Percentiles rank a stretch among this genome's conserved stretches.
Evolutionary conservation across 2,113 vertebrate species (phyloP).

Genomic region (Anser brachyrhynchus): DNA sequence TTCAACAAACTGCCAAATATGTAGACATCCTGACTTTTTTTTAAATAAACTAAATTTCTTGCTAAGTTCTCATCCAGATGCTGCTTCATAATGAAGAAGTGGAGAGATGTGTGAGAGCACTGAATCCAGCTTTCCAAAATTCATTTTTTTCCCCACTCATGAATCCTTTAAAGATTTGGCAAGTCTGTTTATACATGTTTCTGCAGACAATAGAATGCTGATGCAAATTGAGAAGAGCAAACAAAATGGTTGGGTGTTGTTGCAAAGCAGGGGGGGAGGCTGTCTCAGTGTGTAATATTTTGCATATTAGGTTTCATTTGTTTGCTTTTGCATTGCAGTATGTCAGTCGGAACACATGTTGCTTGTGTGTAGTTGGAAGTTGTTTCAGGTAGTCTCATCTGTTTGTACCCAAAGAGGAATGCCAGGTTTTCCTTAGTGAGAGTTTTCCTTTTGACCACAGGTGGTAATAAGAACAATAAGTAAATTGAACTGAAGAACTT

Average conservation of each 20-base stretch:
- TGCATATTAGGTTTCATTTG: not conserved
- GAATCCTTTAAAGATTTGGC: not conserved
- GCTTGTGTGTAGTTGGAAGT: not conserved
- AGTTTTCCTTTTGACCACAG: not conserved
- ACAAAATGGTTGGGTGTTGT: not conserved
- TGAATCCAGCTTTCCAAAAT: not conserved
- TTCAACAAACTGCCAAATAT: not conserved
- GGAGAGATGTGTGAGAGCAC: not conserved
- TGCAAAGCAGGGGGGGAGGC: not conserved
- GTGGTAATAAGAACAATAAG: not conserved
- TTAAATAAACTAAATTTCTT: not conserved
- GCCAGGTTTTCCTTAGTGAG: not conserved
- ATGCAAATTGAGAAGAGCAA: slow-evolving; percentile 23
- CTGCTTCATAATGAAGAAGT: not conserved
- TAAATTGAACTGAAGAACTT: not conserved
- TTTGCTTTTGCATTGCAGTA: not conserved
- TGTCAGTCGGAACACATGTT: not conserved
- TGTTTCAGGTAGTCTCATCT: not conserved
- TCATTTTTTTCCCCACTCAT: not conserved
- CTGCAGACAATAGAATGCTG: slow-evolving; percentile 25
- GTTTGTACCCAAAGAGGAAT: not conserved
- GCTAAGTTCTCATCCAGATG: not conserved
- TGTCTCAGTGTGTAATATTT: not conserved
- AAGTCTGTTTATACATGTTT: slow-evolving; percentile 14
- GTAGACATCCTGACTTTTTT: not conserved